Evolutionary conservation across 1,140 invertebrate species (phyloP), one percentile per base, ranked within the genome.

Genomic region (Polyergus mexicanus): DNA sequence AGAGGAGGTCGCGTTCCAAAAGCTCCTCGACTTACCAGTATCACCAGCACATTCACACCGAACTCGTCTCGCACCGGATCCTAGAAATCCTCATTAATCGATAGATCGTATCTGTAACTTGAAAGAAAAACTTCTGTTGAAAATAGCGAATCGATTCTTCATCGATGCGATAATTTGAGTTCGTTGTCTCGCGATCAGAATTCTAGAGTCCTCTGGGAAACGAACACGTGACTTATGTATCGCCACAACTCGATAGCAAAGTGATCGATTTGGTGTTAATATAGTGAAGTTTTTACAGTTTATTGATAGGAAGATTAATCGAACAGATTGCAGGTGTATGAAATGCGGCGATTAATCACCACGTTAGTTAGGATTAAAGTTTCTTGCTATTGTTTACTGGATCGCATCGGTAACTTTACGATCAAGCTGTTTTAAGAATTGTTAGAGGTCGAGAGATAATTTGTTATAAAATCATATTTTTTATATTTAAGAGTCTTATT

Each of bases 1-100:
- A 86, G 86, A 93, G 92, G 94, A 94, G 94, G 93, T 93, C 92
- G 92, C 90, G 92, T 94, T 94, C 93, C 93, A 93, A 94, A 94
- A 94, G 90, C 90, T 90, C 87, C 81, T 85, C 86, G 91, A 88
- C 87, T 78, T 87, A 89, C 69, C 86, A 89, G 88, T 88, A 88
- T 76, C 76, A 81, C 83, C 72, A 84, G 83, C 83, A 84, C 78
- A 75, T 85, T 60, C 85, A 81, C 47, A 87, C 58, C 80, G 54
- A 65, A 62, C 65, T 83, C 76, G 54, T 89, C 88, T 84, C 81
- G 66, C 32, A 86, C 44, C 88, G 77, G 54, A 87, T 85, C 65
- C 35, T 60, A 76, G 22, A 78, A 80, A 84, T 86, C 75, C 11
- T 38, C 56, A 38, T 81, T 25, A 38, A 19, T 74, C n/a, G 28